A percentile compares a stretch with the other conserved stretches of the same genome.
These are phyloP conservation scores for Choloepus didactylus DNA, from an alignment of 2,797 vertebrate species.

Conservation along the genomic window DNA sequence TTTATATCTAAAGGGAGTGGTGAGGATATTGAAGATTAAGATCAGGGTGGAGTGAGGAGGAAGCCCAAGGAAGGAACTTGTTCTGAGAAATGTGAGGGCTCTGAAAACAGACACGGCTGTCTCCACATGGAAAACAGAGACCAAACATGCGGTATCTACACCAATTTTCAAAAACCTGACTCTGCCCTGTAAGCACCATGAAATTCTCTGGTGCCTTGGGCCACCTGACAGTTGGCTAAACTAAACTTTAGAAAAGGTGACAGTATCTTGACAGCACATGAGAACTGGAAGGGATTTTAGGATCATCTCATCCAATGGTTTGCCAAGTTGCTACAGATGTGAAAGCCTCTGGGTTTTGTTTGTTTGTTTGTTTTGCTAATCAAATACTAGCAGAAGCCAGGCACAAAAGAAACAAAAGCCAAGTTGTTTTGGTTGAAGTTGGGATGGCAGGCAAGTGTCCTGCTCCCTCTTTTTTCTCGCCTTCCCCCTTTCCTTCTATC, in stretches of 20 bases:
- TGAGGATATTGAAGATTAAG: not conserved
- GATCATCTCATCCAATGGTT: not conserved
- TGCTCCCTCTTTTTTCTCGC: not conserved
- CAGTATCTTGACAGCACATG: not conserved
- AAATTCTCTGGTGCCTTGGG: not conserved
- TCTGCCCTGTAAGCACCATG: not conserved
- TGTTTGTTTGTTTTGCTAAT: not conserved
- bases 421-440: not conserved
- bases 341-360: not conserved
- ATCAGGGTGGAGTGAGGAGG: not conserved
- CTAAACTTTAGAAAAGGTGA: not conserved
- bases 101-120: not conserved
- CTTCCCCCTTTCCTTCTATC: not conserved
- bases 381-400: not conserved
- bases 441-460: fast-evolving
- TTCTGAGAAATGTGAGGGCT: not conserved
- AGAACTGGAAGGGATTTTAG: not conserved
- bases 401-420: not conserved
- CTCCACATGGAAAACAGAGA: not conserved
- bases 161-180: not conserved
- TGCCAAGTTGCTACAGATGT: not conserved
- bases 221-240: not conserved
- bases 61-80: not conserved
- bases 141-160: not conserved
- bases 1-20: not conserved